These are phyloP conservation scores for Elysia crispata DNA, from an alignment of 2,888 invertebrate genomes.

Conservation along the genomic window DNA sequence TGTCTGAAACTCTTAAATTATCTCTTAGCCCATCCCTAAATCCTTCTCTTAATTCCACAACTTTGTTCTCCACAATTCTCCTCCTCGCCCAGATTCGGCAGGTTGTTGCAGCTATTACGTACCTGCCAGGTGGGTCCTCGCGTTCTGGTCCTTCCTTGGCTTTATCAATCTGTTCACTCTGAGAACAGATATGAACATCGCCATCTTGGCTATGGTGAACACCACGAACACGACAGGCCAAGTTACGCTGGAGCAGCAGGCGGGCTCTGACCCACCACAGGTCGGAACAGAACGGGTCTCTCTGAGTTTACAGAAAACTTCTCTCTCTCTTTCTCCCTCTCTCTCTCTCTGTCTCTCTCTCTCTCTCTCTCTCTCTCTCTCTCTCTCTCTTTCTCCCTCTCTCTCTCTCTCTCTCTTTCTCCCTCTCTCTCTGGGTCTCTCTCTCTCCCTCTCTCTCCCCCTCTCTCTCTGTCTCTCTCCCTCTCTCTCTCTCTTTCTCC, in stretches of 20 bases:
- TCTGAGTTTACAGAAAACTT: no score
- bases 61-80: no score
- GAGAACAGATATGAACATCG: conserved; percentile 89
- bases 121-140: conserved; percentile 69
- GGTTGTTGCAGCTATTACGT: background rate
- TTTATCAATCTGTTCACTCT: conserved; percentile 74
- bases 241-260: no score
- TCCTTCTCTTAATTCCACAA: no score
- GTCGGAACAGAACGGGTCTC: background rate
- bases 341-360: conserved; percentile 2
- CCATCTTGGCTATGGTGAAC: conserved; percentile 62
- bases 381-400: conserved; percentile 12
- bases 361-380: conserved; percentile 27
- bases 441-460: background rate
- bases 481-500: background rate
- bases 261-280: background rate
- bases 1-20: no score
- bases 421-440: conserved; percentile 14
- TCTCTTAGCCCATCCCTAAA: no score
- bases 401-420: conserved; percentile 25
- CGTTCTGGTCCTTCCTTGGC: conserved; percentile 74
- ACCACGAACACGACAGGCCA: conserved; percentile 16
- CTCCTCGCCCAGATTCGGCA: no score
- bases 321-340: background rate
- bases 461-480: background rate